Conservation (phyloP, 2,888 invertebrate species). For the Morpho achilles region DNA sequence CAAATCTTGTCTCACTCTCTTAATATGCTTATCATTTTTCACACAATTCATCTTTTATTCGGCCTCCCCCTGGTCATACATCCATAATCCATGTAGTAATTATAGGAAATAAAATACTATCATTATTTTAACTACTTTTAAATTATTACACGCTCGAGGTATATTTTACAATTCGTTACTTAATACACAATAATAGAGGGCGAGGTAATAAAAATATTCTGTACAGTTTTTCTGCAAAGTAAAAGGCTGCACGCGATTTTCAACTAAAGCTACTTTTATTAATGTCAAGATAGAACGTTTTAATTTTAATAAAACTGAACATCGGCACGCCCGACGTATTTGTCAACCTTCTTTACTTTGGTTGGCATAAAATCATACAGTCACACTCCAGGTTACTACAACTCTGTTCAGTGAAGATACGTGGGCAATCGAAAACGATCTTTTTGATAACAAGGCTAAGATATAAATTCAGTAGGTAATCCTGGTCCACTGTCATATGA, state of each 20-base stretch:
- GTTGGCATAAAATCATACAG: slow-evolving; percentile 75
- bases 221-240: slow-evolving; percentile 65
- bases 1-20: too few species aligned
- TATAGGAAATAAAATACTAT: too few species aligned
- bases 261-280: slow-evolving; percentile 65
- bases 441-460: slow-evolving; percentile 65
- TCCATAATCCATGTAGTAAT: too few species aligned
- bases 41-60: too few species aligned
- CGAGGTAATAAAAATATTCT: slow-evolving; percentile 73
- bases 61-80: too few species aligned
- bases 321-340: slow-evolving; percentile 76
- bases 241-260: slow-evolving; percentile 57
- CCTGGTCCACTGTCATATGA: slow-evolving; percentile 54
- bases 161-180: slow-evolving; percentile 30
- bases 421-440: slow-evolving; percentile 57
- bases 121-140: not conserved
- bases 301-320: slow-evolving; percentile 78
- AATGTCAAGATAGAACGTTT: slow-evolving; percentile 70
- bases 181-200: slow-evolving; percentile 69
- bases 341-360: slow-evolving; percentile 78
- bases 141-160: too few species aligned
- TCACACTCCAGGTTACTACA: slow-evolving; percentile 62
- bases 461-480: slow-evolving; percentile 70
- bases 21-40: too few species aligned
- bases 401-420: slow-evolving; percentile 40